phyloP scores from a whole-genome alignment of 2,888 invertebrate genomes.

The Euclidia mi region DNA sequence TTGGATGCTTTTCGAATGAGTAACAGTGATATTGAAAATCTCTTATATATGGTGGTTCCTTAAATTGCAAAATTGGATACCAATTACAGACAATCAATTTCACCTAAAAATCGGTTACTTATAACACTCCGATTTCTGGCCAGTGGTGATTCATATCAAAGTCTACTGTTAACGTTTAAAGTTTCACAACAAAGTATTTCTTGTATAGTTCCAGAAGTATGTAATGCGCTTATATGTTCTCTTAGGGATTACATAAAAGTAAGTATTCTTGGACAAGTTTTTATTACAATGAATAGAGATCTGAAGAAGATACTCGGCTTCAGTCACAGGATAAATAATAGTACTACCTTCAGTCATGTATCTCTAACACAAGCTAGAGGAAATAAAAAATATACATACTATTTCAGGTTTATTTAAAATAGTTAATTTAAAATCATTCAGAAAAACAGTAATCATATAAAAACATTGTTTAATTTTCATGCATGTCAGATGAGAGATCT shows the following conservation, averaged over 20 bases:
- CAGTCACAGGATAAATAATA: too few relatives aligned
- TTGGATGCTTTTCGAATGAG: too few relatives aligned
- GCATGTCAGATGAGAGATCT: slow-evolving; percentile 29
- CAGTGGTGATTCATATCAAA: slow-evolving; percentile 43
- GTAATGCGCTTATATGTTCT: slow-evolving; percentile 28
- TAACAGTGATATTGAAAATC: slow-evolving; percentile 47
- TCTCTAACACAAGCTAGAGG: slow-evolving; percentile 26
- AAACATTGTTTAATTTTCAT: slow-evolving; percentile 40
- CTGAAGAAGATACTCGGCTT: slow-evolving; percentile 6
- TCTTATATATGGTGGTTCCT: slow-evolving; percentile 48
- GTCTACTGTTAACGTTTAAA: slow-evolving; percentile 45
- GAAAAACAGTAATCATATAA: slow-evolving; percentile 36
- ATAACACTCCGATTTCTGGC: slow-evolving; percentile 47
- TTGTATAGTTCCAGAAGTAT: slow-evolving; percentile 34
- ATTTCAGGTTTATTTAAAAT: background rate
- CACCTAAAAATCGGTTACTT: slow-evolving; percentile 45
- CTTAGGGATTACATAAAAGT: slow-evolving; percentile 35
- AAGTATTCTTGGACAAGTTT: slow-evolving; percentile 14
- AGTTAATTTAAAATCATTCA: too few relatives aligned
- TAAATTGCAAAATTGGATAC: slow-evolving; percentile 50
- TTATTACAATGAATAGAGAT: slow-evolving; percentile 16
- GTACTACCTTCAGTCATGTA: slow-evolving; percentile 10
- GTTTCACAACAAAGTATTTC: slow-evolving; percentile 41
- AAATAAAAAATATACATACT: slow-evolving; percentile 29
- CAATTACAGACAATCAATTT: slow-evolving; percentile 48